These are phyloP conservation scores for Pipra filicauda DNA, from an alignment of 2,113 vertebrate genomes.

Conservation along the genomic window DNA sequence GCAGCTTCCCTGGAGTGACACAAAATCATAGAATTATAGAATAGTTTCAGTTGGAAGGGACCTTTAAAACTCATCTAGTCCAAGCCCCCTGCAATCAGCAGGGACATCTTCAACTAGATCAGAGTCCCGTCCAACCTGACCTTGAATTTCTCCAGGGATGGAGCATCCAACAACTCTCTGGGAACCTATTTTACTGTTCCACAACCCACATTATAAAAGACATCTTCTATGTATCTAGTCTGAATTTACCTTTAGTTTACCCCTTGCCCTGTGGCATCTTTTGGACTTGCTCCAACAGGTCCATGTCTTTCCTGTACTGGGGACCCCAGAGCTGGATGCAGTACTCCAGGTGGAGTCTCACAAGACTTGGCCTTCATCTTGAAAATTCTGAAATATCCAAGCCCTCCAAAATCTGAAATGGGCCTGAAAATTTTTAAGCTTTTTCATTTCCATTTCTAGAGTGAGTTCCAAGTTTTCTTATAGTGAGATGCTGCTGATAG, in stretches of 20 bases:
- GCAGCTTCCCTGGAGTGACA: background rate
- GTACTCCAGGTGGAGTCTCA: background rate
- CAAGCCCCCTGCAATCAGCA: fast-evolving
- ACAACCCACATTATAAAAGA: fast-evolving
- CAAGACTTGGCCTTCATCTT: background rate
- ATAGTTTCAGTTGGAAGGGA: background rate
- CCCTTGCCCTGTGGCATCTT: background rate
- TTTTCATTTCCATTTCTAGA: background rate
- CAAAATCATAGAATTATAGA: too few relatives aligned
- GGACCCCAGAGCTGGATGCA: background rate
- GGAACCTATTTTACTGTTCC: background rate
- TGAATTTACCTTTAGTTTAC: background rate
- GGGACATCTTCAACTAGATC: background rate
- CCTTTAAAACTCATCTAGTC: background rate
- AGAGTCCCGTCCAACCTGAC: background rate
- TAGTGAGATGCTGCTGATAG: background rate
- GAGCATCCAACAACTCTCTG: background rate
- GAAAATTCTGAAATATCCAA: background rate
- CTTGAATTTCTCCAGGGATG: background rate
- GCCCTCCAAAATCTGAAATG: background rate
- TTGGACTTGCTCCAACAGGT: background rate
- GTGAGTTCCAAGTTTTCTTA: background rate
- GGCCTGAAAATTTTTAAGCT: background rate
- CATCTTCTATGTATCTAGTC: background rate
- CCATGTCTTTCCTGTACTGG: fast-evolving